Base-by-base conservation (phyloP, 2,888 invertebrate species). In the Tinea trinotella region DNA sequence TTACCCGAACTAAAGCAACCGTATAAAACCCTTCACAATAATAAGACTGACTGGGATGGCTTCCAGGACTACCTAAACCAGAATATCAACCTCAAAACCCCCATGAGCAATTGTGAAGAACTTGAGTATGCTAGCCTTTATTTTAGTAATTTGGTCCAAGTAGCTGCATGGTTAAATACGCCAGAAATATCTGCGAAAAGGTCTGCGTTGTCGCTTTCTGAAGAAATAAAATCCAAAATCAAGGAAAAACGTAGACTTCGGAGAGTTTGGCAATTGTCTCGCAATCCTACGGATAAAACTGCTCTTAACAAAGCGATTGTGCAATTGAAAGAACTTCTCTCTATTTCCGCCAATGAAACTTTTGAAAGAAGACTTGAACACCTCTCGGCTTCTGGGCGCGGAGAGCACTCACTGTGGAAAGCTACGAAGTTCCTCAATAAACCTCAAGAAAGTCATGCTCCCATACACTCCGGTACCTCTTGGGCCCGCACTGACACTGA, bases 11-110 rank as follows among this genome's bases (percentile, higher is more conserved):
- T n/a, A 4, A 40, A 57, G 35, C 54, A 44, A 3, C 12, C 6
- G 1, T 6, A 49, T 4, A 18, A 17, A 35, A 40, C 6, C 9
- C 36, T 59, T 6, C 54, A 55, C 46, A 60, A 59, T 22, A 56
- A 57, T 1, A 12, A 46, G 0, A 63, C 60, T 4, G 55, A 61
- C 53, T 63, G 59, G 61, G 34, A 57, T 7, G 9, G 30, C 0
- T 62, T 59, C 40, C 10, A 54, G 4, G 56, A 57, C 13, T 55
- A 55, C 9, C 20, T 62, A 3, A 52, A 54, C 0, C 19, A 34
- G 7, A 30, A 55, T 5, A 20, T 55, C 7, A 7, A 59, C 0
- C 54, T 60, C 1, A 54, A 55, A 13, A 22, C 56, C 0, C 12
- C 58, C 6, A 49, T 61, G 3, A 60, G 60, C 40, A 57, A 55